phyloP scores from a whole-genome alignment of 2,797 vertebrate genomes.

The Sternarchorhynchus goeldii region DNA sequence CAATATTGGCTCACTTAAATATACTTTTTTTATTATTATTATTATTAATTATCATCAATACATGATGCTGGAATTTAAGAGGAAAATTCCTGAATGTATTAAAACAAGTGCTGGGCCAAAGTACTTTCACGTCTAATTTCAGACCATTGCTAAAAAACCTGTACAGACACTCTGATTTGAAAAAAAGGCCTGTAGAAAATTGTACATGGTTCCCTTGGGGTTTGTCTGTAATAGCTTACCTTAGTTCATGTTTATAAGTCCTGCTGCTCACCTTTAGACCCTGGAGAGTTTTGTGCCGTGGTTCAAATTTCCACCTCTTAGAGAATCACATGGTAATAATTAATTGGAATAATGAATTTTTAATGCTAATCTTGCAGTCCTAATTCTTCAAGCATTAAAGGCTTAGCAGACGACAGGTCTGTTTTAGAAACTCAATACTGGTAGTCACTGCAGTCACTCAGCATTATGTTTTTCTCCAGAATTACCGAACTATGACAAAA shows the following conservation, averaged over 20 bases:
- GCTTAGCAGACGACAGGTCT: background rate
- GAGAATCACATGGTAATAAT: constrained; percentile 37
- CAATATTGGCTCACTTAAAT: background rate
- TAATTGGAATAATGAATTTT: constrained; percentile 35
- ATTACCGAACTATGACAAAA: background rate
- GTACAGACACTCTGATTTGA: constrained; percentile 2
- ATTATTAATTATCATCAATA: no score
- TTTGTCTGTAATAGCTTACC: constrained; percentile 16
- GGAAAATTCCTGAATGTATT: background rate
- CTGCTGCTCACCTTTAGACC: constrained; percentile 1
- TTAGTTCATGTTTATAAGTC: background rate
- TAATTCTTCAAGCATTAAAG: background rate
- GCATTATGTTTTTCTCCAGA: background rate
- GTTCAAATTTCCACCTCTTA: constrained; percentile 21
- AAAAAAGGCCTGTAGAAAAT: constrained; percentile 9
- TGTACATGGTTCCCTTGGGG: constrained; percentile 3
- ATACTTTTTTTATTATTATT: no score
- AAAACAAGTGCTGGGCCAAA: background rate
- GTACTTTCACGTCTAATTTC: background rate
- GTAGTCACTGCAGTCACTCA: background rate
- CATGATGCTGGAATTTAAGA: background rate
- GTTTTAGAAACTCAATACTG: constrained; percentile 8
- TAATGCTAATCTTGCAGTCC: constrained; percentile 16
- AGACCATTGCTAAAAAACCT: constrained; percentile 10
- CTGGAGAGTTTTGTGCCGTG: background rate